Base-by-base conservation (phyloP, 2,888 invertebrate species). In the Lagria hirta region DNA sequence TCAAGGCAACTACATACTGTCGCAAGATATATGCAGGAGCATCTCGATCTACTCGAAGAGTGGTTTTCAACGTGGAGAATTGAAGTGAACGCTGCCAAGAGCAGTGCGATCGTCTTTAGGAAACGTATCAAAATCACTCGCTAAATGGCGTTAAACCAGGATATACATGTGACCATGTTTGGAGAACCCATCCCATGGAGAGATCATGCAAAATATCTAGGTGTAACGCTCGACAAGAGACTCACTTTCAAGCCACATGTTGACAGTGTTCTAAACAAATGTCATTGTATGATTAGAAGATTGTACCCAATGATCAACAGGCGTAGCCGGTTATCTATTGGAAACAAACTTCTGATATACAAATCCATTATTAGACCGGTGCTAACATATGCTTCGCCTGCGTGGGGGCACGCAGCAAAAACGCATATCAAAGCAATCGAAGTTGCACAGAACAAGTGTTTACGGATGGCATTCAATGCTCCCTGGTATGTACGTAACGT, bases 401-500 rank as follows among this genome's bases (percentile, higher is more conserved):
- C 14, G 10, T 32, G 22, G 40, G 21, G 20, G 2, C 18, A 7
- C n/a, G 13, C 40, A 3, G 17, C 21, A 2, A 23, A 22, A 10
- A 33, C 34, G 1, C 13, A 42, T 12, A 42, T 42, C 2, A 14
- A 35, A 2, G 24, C 16, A 16, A 2, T 42, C 2, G 17, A 33
- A 16, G 10, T 10, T 7, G 3, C 27, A 2, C 42, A 42, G 17
- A 35, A 34, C 8, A 42, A 42, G 18, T 6, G 24, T 2, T 27
- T 42, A 2, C 12, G 42, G 13, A 8, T 23, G 12, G 13, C 17
- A 2, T 3, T 16, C 7, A 23, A 26, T 11, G 34, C 42, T 4
- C 16, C 23, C 7, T 42, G 42, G 42, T 42, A 17, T 15, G 24
- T 42, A 1, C 20, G 40, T 17, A 40, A 40, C 11, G 3, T 23